Evolutionary conservation across 2,797 vertebrate genomes (phyloP).

Genomic region (Macropus fuliginosus): DNA sequence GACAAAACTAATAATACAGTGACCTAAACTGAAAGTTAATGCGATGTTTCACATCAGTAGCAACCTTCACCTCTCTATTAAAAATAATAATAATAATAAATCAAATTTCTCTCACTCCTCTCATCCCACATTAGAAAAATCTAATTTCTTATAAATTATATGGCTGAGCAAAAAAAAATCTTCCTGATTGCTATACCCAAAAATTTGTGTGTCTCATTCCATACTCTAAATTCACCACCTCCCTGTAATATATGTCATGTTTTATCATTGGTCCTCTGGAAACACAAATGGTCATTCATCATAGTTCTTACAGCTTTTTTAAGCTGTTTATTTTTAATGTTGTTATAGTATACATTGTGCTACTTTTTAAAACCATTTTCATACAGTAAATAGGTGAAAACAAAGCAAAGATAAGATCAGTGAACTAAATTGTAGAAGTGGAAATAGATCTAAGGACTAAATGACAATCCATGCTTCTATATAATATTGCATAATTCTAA

Average conservation of each 20-base stretch:
- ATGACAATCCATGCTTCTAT: not conserved
- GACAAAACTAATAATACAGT: not conserved
- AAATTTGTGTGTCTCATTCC: not conserved
- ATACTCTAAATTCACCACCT: not conserved
- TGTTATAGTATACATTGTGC: not conserved
- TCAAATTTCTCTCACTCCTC: not conserved
- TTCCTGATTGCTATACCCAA: not conserved
- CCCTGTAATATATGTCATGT: not conserved
- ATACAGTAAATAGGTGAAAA: not conserved
- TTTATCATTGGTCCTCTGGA: not conserved
- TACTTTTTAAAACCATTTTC: not conserved
- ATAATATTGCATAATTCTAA: not conserved
- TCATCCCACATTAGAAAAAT: not conserved
- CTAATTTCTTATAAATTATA: not conserved
- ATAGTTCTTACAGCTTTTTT: not conserved
- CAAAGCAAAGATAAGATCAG: not conserved
- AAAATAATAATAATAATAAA: not conserved
- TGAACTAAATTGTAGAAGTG: not conserved
- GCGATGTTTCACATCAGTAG: not conserved
- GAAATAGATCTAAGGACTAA: not conserved
- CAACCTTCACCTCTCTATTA: not conserved
- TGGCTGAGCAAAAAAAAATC: not conserved
- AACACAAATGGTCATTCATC: not conserved
- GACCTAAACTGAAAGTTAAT: not conserved
- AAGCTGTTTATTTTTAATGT: not conserved